A percentile compares a stretch with the other conserved stretches of the same genome.
phyloP scores from a whole-genome alignment of 2,888 invertebrate species.

The Sipha maydis region DNA sequence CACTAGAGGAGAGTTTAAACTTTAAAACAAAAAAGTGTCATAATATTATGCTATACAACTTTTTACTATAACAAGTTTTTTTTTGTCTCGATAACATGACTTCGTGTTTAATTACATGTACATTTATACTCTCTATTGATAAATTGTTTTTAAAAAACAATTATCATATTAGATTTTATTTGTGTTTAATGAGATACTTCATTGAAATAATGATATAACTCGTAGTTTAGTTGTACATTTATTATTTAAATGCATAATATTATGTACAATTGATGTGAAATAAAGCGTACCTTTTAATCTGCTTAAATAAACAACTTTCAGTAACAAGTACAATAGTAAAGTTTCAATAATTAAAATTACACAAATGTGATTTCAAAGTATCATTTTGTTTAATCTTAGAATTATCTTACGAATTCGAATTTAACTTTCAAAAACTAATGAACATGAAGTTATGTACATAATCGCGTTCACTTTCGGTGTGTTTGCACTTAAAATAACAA shows the following conservation, averaged over 20 bases:
- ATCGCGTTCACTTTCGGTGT: not conserved
- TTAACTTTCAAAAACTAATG: not conserved
- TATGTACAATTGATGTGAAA: not conserved
- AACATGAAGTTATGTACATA: not conserved
- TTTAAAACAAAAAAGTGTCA: not conserved
- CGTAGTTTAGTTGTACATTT: too few species aligned
- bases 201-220: too few species aligned
- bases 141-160: not conserved
- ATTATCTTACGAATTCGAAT: not conserved
- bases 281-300: not conserved
- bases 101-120: not conserved
- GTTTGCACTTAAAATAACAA: conserved; percentile 40
- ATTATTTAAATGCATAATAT: too few species aligned
- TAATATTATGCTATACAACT: not conserved
- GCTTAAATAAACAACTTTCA: not conserved
- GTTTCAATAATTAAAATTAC: not conserved
- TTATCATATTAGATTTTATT: not conserved
- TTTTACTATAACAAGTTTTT: not conserved
- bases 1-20: not conserved
- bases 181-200: not conserved
- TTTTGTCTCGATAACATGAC: not conserved
- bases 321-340: too few species aligned
- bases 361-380: not conserved
- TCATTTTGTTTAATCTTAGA: not conserved
- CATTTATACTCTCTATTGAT: not conserved